phyloP scores from a whole-genome alignment of 2,888 invertebrate species.

The Drosophila helvetica region DNA sequence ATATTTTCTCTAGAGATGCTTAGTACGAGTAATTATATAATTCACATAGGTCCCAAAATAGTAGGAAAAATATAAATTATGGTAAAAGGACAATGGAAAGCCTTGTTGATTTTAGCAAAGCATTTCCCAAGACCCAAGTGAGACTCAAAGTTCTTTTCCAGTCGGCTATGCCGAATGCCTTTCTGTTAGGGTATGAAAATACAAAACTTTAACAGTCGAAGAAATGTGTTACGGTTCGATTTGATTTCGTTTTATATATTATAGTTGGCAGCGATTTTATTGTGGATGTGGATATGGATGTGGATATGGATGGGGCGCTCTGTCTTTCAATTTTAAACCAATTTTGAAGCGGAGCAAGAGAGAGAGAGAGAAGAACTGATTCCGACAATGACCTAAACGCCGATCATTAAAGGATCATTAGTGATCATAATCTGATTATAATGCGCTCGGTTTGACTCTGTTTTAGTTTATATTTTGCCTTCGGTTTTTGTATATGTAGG shows the following conservation, averaged over 20 bases:
- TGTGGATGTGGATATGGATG: background rate
- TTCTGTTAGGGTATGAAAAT: background rate
- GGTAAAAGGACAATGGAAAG: too few species aligned
- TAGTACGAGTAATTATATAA: too few species aligned
- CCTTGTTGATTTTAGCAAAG: too few species aligned
- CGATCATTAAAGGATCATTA: constrained; percentile 84
- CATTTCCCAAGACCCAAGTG: too few species aligned
- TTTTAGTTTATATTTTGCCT: constrained; percentile 45
- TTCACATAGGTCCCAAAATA: too few species aligned
- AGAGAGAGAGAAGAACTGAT: constrained; percentile 22
- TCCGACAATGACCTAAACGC: constrained; percentile 77
- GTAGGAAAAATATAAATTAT: too few species aligned
- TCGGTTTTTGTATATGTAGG: constrained; percentile 2
- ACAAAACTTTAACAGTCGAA: constrained; percentile 9
- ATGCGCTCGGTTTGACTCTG: constrained; percentile 78
- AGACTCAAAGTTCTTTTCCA: too few species aligned
- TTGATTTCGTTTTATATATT: constrained; percentile 49
- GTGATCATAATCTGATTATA: constrained; percentile 84
- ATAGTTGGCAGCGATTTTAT: constrained; percentile 25
- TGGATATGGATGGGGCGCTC: constrained; percentile 22
- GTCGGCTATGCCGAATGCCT: constrained; percentile 1
- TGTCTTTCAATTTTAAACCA: constrained; percentile 71
- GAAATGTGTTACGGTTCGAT: constrained; percentile 51
- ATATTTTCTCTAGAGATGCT: too few species aligned
- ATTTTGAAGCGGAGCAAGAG: constrained; percentile 40